phyloP scores from a whole-genome alignment of 2,888 invertebrate species.

The Galeopsomyia nigrocyanea region DNA sequence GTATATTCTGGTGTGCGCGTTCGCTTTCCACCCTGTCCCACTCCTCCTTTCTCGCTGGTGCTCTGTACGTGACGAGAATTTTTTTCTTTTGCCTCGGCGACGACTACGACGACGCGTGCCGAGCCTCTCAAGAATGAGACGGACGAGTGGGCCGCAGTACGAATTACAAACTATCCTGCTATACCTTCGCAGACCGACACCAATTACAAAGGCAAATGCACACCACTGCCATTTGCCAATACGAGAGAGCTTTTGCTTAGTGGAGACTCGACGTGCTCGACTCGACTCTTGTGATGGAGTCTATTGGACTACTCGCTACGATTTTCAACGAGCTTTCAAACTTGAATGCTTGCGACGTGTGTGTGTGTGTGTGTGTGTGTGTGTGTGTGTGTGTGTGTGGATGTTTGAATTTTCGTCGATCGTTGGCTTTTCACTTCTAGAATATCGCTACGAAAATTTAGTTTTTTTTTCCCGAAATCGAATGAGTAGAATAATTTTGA shows the following conservation, averaged over 20 bases:
- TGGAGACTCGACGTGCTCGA: background rate
- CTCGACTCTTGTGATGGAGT: no score
- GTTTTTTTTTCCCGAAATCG: no score
- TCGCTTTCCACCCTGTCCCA: constrained; percentile 9
- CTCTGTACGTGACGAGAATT: constrained; percentile 32
- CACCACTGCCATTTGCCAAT: constrained; percentile 12
- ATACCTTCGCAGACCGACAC: background rate
- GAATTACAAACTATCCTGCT: constrained; percentile 36
- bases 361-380: no score
- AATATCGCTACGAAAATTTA: no score
- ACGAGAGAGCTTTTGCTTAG: background rate
- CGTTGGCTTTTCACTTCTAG: no score
- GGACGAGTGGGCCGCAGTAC: constrained; percentile 22
- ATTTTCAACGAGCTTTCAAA: background rate
- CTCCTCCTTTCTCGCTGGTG: no score
- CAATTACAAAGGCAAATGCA: constrained; percentile 33
- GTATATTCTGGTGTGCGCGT: constrained; percentile 1
- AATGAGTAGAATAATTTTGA: no score
- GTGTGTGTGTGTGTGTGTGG: no score
- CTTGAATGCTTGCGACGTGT: no score
- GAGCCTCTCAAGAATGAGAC: constrained; percentile 32
- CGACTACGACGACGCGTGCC: background rate
- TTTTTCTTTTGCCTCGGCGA: background rate
- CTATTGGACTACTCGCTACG: background rate
- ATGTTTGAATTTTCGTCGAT: no score